phyloP scores from a whole-genome alignment of 2,888 invertebrate genomes.

The Andrena marginata region DNA sequence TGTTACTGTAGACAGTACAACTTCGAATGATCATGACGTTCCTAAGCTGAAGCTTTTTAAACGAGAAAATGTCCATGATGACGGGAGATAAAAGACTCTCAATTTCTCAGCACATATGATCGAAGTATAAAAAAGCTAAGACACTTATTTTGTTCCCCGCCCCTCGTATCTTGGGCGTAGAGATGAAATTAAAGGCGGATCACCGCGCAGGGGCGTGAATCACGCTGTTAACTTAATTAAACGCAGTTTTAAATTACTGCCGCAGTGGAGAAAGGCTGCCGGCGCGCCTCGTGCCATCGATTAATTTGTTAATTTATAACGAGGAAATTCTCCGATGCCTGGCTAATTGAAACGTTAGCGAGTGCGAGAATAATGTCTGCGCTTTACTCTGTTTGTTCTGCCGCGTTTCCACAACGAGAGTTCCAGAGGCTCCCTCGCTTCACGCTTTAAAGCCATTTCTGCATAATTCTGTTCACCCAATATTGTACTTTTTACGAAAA shows the following conservation, averaged over 20 bases:
- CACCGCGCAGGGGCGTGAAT: background rate
- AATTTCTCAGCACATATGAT: background rate
- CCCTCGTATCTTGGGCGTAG: background rate
- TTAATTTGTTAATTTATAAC: slow-evolving; percentile 53
- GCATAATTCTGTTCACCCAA: background rate
- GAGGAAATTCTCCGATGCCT: slow-evolving; percentile 40
- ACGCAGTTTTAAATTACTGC: slow-evolving; percentile 39
- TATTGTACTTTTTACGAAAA: background rate
- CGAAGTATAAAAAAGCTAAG: background rate
- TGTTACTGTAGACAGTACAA: background rate
- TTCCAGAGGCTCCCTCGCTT: background rate
- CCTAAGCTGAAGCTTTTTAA: no score
- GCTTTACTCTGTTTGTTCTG: slow-evolving; percentile 24
- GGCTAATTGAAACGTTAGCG: slow-evolving; percentile 49
- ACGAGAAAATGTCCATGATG: no score
- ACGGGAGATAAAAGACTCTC: background rate
- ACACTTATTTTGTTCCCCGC: background rate
- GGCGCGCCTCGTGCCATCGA: slow-evolving; percentile 21
- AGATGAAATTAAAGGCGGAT: slow-evolving; percentile 5
- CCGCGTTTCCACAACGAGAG: background rate
- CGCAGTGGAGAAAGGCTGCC: background rate
- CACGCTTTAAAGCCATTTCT: background rate
- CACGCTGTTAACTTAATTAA: slow-evolving; percentile 44
- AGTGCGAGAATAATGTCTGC: slow-evolving; percentile 37
- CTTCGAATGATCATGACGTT: no score